Evolutionary conservation across 2,888 invertebrate genomes (phyloP), one percentile per base, ranked within the genome.

Genomic region (Drosophila anomalipes): DNA sequence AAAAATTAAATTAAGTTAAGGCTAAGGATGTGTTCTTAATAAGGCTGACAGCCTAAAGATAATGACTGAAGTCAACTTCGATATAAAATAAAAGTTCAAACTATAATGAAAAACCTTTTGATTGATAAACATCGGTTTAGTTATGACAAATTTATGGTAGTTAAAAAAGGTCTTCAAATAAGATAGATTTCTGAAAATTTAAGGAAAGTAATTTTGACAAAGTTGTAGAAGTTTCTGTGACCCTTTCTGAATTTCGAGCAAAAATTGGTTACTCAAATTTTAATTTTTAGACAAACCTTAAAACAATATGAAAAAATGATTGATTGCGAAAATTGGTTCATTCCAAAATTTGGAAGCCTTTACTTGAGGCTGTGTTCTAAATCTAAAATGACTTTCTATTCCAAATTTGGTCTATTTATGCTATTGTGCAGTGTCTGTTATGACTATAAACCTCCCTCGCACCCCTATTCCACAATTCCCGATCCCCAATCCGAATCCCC

Each of bases 391-490:
- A 14, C 35, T 35, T 35, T 35, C n/a, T 33, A 26, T 44, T 32
- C 14, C 6, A 4, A 19, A 33, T 12, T 33, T 2, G 1, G 9
- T 32, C 16, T 16, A 7, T 32, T 58, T 32, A 12, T 33, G 22
- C 3, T 44, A 44, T 58, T 58, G 58, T 44, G 32, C 32, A 19
- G 32, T 19, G 58, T 44, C 44, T 58, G 44, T 58, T 58, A 30
- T 47, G 26, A 47, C 47, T 47, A 47, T 47, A 26, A 26, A 2
- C 16, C 26, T 16, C 16, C 16, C 1, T n/a, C n/a, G 12, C n/a
- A 39, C 19, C 19, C 19, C 19, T 26, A 35, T 35, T 16, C 37
- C 19, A 41, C 19, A 7, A 2, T 9, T 30, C 26, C 19, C 2
- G 44, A 22, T 44, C 7, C 9, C 3, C 37, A 57, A n/a, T 1